Percentiles rank a stretch among this genome's conserved stretches.
Conservation (phyloP, 2,113 vertebrate species). For the Chloroceryle aenea region DNA sequence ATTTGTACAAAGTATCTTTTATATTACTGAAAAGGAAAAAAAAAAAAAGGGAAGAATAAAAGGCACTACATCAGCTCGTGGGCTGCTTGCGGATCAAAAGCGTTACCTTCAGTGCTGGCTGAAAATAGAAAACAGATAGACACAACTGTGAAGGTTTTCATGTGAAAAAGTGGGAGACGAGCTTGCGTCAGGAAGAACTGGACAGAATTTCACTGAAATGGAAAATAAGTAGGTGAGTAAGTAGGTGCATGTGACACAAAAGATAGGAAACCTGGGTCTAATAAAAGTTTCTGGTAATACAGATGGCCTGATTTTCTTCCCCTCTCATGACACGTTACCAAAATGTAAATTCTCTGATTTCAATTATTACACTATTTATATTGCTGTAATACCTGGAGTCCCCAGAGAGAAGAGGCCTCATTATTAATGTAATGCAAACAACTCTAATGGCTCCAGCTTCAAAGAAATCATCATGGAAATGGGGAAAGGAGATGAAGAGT, state of each 20-base stretch:
- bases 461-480: not conserved
- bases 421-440: constrained; percentile 32
- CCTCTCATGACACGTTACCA: not conserved
- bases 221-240: constrained; percentile 58
- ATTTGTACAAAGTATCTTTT: constrained; percentile 32
- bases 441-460: not conserved
- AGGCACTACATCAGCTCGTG: not conserved
- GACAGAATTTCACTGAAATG: constrained; percentile 42
- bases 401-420: not conserved
- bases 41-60: not conserved
- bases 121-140: constrained; percentile 60
- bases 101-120: constrained; percentile 3
- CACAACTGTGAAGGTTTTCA: constrained; percentile 6
- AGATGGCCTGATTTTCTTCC: constrained; percentile 49
- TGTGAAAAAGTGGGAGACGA: constrained; percentile 26
- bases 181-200: not conserved
- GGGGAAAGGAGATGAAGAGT: not conserved
- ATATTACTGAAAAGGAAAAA: not conserved
- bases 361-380: constrained; percentile 48
- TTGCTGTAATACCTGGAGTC: not conserved
- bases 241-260: constrained; percentile 49
- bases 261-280: constrained; percentile 45
- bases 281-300: constrained; percentile 12
- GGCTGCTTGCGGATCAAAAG: constrained; percentile 42
- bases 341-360: constrained; percentile 56